Evolutionary conservation across 2,888 invertebrate species (phyloP), one percentile per base, ranked within the genome.

Genomic region (Tribolium freemani): DNA sequence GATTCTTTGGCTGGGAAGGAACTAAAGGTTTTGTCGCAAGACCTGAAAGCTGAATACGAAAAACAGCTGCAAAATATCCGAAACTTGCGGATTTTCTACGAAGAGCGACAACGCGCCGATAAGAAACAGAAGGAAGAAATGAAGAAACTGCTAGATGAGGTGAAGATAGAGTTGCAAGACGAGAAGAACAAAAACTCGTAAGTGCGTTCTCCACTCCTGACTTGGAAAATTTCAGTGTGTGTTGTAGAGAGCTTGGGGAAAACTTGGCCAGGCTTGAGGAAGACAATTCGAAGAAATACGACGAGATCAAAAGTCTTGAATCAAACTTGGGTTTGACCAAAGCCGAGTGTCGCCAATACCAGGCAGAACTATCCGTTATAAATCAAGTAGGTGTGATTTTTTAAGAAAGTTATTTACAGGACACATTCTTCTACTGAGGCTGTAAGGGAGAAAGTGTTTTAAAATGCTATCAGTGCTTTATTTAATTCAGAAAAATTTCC

Each of bases 321-420:
- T 92, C 91, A 60, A 90, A 93, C 85, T 89, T 94, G 80, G 91
- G 91, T 30, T 87, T 92, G 31, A 89, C 90, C 45, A 91, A 91
- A 83, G 93, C 93, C 20, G 94, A 95, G 86, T 91, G 92, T 76
- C 89, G 90, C 69, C 91, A 91, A 75, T 87, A 94, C 3, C 91
- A 93, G 84, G 91, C 93, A 73, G 95, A 96, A 88, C 93, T 96
- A 90, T 88, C 91, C 9, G 91, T 93, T 46, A 93, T 96, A 70
- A 95, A 96, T 85, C 91, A 67, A 53, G 67, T 67, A 48, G 8
- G 53, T 51, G 31, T 20, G 9, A n/a, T 6, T 2, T 0, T 45
- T 60, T 16, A 16, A 16, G 16, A n/a, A n/a, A n/a, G n/a, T n/a
- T n/a, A n/a, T n/a, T n/a, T n/a, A n/a, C n/a, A n/a, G n/a, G n/a